Percentiles rank a stretch among this genome's conserved stretches.
phyloP scores from a whole-genome alignment of 64 coral and sea anemone species.

The Exaiptasia diaphana region DNA sequence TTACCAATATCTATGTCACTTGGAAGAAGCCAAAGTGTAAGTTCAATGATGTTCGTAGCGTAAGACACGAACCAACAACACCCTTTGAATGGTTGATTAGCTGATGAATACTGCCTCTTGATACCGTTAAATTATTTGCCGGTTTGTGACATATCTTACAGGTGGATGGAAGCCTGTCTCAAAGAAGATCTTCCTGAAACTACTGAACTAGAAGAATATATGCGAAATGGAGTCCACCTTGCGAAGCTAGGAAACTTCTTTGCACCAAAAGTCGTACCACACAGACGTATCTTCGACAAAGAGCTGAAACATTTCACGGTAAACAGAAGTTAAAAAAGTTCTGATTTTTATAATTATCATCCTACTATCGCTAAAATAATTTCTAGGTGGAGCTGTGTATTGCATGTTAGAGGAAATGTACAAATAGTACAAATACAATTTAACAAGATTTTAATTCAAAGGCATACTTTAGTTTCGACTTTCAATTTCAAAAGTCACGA shows the following conservation, averaged over 20 bases:
- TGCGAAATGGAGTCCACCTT: conserved; percentile 83
- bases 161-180: conserved; percentile 98
- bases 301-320: conserved; percentile 88
- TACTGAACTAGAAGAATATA: conserved; percentile 80
- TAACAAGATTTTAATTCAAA: neutral
- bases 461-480: neutral
- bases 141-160: conserved; percentile 33
- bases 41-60: conserved; percentile 10
- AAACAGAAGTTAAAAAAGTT: neutral
- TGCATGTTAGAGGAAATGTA: too few species aligned
- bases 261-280: conserved; percentile 75
- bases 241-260: conserved; percentile 91
- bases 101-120: neutral
- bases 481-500: neutral
- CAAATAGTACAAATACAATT: too few species aligned
- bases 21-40: conserved; percentile 96
- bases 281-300: conserved; percentile 89
- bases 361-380: too few species aligned
- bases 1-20: conserved; percentile 94
- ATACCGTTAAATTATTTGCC: neutral
- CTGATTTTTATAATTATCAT: neutral
- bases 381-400: too few species aligned
- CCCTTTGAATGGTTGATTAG: neutral
- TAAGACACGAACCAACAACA: conserved; percentile 9
- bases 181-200: conserved; percentile 92